Evolutionary conservation across 2,797 vertebrate genomes (phyloP).

Genomic region (Oreochromis grahami): DNA sequence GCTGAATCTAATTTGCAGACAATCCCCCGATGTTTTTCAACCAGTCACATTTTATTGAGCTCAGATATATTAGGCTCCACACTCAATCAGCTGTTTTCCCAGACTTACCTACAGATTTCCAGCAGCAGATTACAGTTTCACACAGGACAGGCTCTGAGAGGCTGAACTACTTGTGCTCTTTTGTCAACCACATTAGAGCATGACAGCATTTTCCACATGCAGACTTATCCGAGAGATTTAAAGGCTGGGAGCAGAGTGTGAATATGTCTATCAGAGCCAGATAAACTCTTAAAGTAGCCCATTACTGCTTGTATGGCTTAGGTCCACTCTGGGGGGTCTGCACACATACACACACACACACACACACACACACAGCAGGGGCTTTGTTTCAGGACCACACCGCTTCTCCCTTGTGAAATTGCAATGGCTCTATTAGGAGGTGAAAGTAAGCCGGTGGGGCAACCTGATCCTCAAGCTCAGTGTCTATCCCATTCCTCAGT

Average conservation of each 20-base stretch:
- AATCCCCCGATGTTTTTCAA: not conserved
- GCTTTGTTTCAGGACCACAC: slow-evolving; percentile 65
- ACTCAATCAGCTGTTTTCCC: not conserved
- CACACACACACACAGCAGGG: slow-evolving; percentile 34
- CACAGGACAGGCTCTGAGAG: slow-evolving; percentile 23
- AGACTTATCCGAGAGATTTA: slow-evolving; percentile 56
- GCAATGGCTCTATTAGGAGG: slow-evolving; percentile 62
- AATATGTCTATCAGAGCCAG: slow-evolving; percentile 61
- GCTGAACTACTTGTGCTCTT: slow-evolving; percentile 29
- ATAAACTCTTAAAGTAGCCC: slow-evolving; percentile 62
- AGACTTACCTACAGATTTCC: not conserved
- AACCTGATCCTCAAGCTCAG: slow-evolving; percentile 58
- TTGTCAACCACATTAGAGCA: slow-evolving; percentile 53
- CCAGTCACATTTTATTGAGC: not conserved
- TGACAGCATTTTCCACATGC: slow-evolving; percentile 49
- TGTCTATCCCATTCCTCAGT: slow-evolving; percentile 14
- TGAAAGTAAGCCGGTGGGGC: slow-evolving; percentile 60
- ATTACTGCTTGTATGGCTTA: slow-evolving; percentile 51
- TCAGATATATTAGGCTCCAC: not conserved
- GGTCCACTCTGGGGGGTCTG: slow-evolving; percentile 64
- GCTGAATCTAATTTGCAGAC: not conserved
- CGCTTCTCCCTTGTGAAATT: slow-evolving; percentile 37
- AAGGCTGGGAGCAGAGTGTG: slow-evolving; percentile 36
- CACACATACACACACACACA: not conserved
- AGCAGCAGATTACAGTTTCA: slow-evolving; percentile 24